Conservation (phyloP, 1,140 invertebrate genomes). For the Drosophila tsacasi region DNA sequence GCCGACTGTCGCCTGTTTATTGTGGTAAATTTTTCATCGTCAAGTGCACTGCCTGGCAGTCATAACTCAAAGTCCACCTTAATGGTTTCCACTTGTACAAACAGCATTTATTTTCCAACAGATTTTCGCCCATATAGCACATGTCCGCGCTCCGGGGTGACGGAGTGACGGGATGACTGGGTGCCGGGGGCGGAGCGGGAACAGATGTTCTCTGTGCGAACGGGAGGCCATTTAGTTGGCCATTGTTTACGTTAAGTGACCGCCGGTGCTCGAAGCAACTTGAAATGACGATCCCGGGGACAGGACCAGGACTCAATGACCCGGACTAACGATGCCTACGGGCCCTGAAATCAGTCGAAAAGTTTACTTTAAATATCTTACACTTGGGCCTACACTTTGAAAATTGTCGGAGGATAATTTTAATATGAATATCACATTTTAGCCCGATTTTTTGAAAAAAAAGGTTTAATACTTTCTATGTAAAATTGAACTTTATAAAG, state of each 20-base stretch:
- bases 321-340: conserved; percentile 36
- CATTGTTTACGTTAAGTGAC: conserved; percentile 61
- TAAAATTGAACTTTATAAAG: too few relatives aligned
- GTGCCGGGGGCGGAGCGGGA: conserved; percentile 1
- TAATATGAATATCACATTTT: too few relatives aligned
- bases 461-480: too few relatives aligned
- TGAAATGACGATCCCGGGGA: conserved; percentile 48
- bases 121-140: conserved; percentile 49
- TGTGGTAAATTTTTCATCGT: conserved; percentile 76
- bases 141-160: too few relatives aligned
- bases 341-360: conserved; percentile 5
- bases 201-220: conserved; percentile 34
- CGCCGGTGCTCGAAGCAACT: conserved; percentile 36
- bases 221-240: conserved; percentile 48
- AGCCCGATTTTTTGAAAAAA: not conserved
- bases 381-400: conserved; percentile 6
- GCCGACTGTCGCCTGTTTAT: conserved; percentile 51
- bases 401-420: not conserved
- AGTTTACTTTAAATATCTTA: conserved; percentile 9
- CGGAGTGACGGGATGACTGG: too few relatives aligned
- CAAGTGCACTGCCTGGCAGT: conserved; percentile 68
- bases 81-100: conserved; percentile 71
- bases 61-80: conserved; percentile 77
- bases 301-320: conserved; percentile 27
- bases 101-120: conserved; percentile 58